Base-by-base conservation (phyloP, 1,140 invertebrate genomes). In the Philopotamus ludificatus region DNA sequence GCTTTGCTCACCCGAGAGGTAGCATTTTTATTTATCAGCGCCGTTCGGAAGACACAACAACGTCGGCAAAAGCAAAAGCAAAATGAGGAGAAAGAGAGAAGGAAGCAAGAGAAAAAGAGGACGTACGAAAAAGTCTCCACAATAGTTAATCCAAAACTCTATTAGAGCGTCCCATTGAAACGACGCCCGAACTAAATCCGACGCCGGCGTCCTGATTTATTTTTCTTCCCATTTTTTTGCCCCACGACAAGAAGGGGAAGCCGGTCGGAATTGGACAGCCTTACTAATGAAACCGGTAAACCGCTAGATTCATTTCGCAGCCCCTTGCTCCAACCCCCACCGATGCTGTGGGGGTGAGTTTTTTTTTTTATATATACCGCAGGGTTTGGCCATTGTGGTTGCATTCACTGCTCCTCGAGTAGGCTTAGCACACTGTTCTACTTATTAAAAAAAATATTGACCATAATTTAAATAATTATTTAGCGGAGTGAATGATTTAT, bases 281-380 rank as follows among this genome's bases (percentile, higher is more conserved):
- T 67, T 70, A 70, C 68, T 70, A 70, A 70, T 70, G 68, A 70
- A 70, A 70, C 68, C 65, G 68, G 68, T 70, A 70, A 70, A 70
- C 68, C 68, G 68, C 68, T 70, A 67, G 68, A 70, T 70, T 70
- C 68, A 70, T 70, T 70, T 66, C 61, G 57, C 65, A 59, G 53
- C 47, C 64, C 64, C 64, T 54, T 22, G 28, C 50, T 59, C 45
- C 28, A n/a, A 25, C 66, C 44, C 63, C 41, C 63, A 51, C 41
- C 20, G 21, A 20, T 21, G 10, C 20, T 8, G 21, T 25, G 47
- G 50, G 68, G 63, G 67, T 49, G 68, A 59, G 59, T 44, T 63
- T 65, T 68, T 65, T 67, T 63, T 68, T 65, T 45, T 57, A 23
- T 59, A 67, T 60, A 60, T 60, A 60, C 39, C 57, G 16, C 42